Conservation (phyloP, 2,113 vertebrate species). For the Zosterops hypoxanthus region DNA sequence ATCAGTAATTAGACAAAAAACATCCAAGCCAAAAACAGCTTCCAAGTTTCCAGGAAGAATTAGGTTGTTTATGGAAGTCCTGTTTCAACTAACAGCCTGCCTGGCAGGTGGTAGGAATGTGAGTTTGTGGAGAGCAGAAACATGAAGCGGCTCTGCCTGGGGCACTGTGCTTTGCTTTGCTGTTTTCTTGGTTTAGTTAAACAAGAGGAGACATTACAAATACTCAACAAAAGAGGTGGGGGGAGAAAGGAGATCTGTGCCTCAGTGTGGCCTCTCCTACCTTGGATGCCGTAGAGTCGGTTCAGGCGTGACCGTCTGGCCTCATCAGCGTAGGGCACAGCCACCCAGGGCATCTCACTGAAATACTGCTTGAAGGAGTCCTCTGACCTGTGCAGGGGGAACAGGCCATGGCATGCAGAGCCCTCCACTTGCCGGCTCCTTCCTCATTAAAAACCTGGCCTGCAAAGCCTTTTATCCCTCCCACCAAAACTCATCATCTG, state of each 20-base stretch:
- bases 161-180: conserved; percentile 14
- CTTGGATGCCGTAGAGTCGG: conserved; percentile 97
- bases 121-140: conserved; percentile 23
- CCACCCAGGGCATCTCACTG: conserved; percentile 98
- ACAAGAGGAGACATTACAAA: conserved; percentile 9
- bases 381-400: conserved; percentile 83
- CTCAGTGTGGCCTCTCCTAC: conserved; percentile 48
- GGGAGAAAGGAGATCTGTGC: neutral
- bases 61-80: conserved; percentile 67
- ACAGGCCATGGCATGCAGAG: neutral
- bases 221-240: neutral
- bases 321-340: conserved; percentile 91
- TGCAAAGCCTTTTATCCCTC: neutral
- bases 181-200: conserved; percentile 31
- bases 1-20: conserved; percentile 57
- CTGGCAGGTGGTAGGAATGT: conserved; percentile 67
- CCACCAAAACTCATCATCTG: neutral
- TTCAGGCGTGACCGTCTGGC: conserved; percentile 92
- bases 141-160: conserved; percentile 7
- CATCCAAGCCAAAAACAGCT: conserved; percentile 47
- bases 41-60: conserved; percentile 70
- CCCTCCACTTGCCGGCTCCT: neutral
- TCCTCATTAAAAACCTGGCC: neutral
- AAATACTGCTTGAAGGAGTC: conserved; percentile 99
- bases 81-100: conserved; percentile 59